Percentiles rank a stretch among this genome's conserved stretches.
Conservation (phyloP, 30 jellyfish, hydroid and myxozoan genomes). For the Aurelia sp. region DNA sequence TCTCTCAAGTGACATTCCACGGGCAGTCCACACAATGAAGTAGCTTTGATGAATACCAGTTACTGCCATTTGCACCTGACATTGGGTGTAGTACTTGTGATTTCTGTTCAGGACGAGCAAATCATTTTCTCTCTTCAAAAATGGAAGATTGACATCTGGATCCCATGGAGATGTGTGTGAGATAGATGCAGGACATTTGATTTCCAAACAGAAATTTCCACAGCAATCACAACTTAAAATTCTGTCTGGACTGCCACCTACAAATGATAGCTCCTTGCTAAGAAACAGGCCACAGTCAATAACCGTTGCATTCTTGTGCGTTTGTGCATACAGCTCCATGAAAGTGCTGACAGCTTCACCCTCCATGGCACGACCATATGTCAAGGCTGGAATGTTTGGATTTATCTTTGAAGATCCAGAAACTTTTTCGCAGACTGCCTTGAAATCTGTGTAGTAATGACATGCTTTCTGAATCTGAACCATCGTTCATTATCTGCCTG, state of each 20-base stretch:
- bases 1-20: slow-evolving; percentile 11
- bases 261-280: slow-evolving; percentile 9
- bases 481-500: no score
- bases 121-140: neutral
- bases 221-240: slow-evolving; percentile 20
- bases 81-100: slow-evolving; percentile 59
- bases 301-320: neutral
- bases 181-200: slow-evolving; percentile 26
- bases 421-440: slow-evolving; percentile 24
- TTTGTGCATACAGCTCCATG: neutral
- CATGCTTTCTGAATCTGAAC: slow-evolving; percentile 10
- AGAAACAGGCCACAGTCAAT: slow-evolving; percentile 8
- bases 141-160: slow-evolving; percentile 15
- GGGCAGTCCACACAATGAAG: slow-evolving; percentile 61
- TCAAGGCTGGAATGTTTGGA: slow-evolving; percentile 68
- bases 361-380: slow-evolving; percentile 65
- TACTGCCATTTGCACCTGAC: slow-evolving; percentile 47
- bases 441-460: slow-evolving; percentile 47
- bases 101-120: neutral
- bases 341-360: slow-evolving; percentile 23
- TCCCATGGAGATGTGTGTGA: slow-evolving; percentile 19
- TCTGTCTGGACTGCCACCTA: slow-evolving; percentile 36
- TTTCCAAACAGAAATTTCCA: slow-evolving; percentile 17
- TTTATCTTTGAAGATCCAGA: slow-evolving; percentile 10
- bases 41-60: slow-evolving; percentile 43